Conservation (phyloP, 2,797 vertebrate genomes). For the Falco naumanni region DNA sequence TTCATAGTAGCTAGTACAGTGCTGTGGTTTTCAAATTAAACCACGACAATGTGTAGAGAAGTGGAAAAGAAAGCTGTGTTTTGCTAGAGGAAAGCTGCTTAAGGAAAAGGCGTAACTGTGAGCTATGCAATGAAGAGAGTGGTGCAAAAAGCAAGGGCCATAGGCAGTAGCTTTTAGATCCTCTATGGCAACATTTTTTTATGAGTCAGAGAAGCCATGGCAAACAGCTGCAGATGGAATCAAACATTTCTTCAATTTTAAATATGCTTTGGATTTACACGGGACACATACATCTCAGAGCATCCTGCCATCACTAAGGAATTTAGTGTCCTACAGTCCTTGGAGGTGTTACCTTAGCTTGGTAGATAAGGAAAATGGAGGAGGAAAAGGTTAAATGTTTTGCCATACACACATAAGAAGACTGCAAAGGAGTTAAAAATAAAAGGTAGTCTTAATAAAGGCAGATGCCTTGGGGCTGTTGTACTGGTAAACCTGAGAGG, state of each 20-base stretch:
- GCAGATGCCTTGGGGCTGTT: not conserved
- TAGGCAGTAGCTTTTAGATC: not conserved
- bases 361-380: not conserved
- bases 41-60: not conserved
- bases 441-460: not conserved
- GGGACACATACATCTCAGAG: not conserved
- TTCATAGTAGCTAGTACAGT: too few relatives aligned
- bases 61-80: not conserved
- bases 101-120: not conserved
- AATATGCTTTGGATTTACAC: not conserved
- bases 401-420: not conserved
- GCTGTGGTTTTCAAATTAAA: too few relatives aligned
- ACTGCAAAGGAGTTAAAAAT: not conserved
- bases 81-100: not conserved
- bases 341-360: not conserved
- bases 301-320: not conserved
- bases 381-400: not conserved
- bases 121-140: not conserved
- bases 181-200: not conserved
- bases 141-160: not conserved
- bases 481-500: not conserved
- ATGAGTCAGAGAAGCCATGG: not conserved
- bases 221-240: slow-evolving; percentile 18
- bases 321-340: not conserved
- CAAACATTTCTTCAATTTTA: not conserved